Conservation (phyloP, 2,113 vertebrate species). For the Laterallus jamaicensis region DNA sequence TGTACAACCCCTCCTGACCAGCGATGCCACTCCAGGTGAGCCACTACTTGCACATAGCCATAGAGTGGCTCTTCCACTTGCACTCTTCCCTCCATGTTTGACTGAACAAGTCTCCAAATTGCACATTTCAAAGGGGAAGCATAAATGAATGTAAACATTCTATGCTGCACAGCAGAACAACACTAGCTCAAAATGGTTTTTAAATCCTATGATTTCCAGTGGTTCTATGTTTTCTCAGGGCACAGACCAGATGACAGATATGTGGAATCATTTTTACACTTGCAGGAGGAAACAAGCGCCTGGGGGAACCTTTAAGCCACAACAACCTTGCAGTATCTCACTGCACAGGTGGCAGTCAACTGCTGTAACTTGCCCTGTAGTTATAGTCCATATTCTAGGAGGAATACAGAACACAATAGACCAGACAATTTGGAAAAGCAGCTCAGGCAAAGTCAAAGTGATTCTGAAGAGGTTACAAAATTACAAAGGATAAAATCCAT, state of each 20-base stretch:
- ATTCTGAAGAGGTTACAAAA: background rate
- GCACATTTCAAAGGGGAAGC: background rate
- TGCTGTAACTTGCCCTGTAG: background rate
- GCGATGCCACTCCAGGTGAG: background rate
- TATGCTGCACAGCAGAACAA: background rate
- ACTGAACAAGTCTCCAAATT: fast-evolving
- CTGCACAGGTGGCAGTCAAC: background rate
- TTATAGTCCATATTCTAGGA: background rate
- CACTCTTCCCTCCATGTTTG: background rate
- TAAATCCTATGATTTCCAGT: background rate
- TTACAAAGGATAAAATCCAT: background rate
- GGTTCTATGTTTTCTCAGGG: background rate
- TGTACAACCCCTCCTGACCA: background rate
- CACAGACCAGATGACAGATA: background rate
- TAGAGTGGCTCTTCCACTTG: background rate
- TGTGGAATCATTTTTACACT: background rate
- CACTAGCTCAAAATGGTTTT: background rate
- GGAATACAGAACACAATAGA: background rate
- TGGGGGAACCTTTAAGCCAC: background rate
- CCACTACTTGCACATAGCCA: background rate
- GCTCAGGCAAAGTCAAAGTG: background rate
- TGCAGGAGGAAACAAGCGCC: background rate
- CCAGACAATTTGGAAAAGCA: background rate
- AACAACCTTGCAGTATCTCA: fast-evolving
- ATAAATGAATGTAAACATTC: background rate